phyloP scores from a whole-genome alignment of 1,140 invertebrate species.

The Geopemphigus sp. region DNA sequence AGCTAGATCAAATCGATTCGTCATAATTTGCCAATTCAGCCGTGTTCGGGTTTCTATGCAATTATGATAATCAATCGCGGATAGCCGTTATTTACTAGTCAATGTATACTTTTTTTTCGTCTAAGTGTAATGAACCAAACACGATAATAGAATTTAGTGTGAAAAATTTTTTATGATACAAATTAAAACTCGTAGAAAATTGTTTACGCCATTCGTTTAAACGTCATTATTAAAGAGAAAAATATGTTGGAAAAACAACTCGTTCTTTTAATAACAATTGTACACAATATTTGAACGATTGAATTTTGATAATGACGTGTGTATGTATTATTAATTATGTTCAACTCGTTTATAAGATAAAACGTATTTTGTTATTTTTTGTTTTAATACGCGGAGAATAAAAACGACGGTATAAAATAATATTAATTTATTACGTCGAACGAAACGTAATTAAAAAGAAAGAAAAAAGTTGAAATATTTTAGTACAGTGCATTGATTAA shows the following conservation, averaged over 20 bases:
- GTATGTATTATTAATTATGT: too few species aligned
- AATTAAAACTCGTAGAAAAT: background rate
- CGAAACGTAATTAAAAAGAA: too few species aligned
- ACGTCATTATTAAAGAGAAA: background rate
- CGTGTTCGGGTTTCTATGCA: conserved; percentile 19
- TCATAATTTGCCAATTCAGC: conserved; percentile 45
- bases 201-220: conserved; percentile 3
- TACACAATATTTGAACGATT: too few species aligned
- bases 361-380: background rate
- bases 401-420: too few species aligned
- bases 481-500: too few species aligned
- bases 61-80: conserved; percentile 33
- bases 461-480: too few species aligned
- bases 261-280: too few species aligned
- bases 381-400: background rate
- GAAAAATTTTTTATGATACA: background rate
- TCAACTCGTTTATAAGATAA: too few species aligned
- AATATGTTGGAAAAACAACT: background rate
- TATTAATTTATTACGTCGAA: too few species aligned
- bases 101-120: conserved; percentile 6
- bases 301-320: too few species aligned
- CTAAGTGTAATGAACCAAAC: conserved; percentile 34
- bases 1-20: conserved; percentile 49
- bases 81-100: conserved; percentile 10
- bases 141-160: conserved; percentile 18